These are phyloP conservation scores for Noctuana brunneofusca DNA, from an alignment of 2,888 invertebrate species.

Conservation along the genomic window DNA sequence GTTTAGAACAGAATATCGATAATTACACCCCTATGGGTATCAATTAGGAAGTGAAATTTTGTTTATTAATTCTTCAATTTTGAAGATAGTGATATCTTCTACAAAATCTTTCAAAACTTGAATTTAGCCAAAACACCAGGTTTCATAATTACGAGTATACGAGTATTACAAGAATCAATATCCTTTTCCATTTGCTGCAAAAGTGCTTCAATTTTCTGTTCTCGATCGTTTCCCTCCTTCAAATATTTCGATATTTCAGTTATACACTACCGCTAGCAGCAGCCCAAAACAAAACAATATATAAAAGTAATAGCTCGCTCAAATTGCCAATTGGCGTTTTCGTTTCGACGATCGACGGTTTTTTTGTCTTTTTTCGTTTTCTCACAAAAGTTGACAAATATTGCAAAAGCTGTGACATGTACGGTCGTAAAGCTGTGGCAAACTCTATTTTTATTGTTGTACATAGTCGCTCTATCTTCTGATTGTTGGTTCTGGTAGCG, in stretches of 20 bases:
- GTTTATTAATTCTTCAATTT: no score
- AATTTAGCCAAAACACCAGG: no score
- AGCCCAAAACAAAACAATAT: conserved; percentile 28
- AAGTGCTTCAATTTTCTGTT: not conserved
- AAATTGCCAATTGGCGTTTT: conserved; percentile 31
- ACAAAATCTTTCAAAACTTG: no score
- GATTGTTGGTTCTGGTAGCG: no score
- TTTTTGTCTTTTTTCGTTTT: conserved; percentile 18
- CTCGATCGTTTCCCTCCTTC: conserved; percentile 1
- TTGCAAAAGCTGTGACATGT: conserved; percentile 20
- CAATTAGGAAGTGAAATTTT: no score
- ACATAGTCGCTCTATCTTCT: not conserved
- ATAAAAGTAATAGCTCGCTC: conserved; percentile 30
- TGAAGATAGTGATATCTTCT: no score
- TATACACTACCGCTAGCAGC: conserved; percentile 1
- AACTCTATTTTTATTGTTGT: not conserved
- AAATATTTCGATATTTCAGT: conserved; percentile 17
- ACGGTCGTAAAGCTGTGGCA: conserved; percentile 2
- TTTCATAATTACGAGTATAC: no score
- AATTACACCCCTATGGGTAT: no score
- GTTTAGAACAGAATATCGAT: no score
- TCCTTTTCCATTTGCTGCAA: not conserved
- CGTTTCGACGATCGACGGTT: conserved; percentile 19
- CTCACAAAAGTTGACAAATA: conserved; percentile 23
- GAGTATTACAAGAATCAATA: no score